Evolutionary conservation across 2,888 invertebrate species (phyloP).

Genomic region (Eupithecia insigniata): DNA sequence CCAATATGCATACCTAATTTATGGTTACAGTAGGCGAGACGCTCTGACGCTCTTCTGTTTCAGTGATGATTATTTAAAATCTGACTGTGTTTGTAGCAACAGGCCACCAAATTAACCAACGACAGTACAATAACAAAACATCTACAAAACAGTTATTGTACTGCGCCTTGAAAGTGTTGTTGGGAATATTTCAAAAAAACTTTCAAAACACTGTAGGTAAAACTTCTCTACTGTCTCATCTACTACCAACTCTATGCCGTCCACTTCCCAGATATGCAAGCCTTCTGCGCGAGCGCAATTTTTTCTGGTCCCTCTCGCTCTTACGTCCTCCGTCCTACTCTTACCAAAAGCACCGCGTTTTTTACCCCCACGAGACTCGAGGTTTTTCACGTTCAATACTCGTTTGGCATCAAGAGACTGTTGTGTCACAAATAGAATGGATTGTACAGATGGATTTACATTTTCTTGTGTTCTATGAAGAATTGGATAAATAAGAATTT

Average conservation of each 20-base stretch:
- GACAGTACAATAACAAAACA: too few relatives aligned
- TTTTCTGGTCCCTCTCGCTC: slow-evolving; percentile 60
- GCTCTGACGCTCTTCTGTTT: too few relatives aligned
- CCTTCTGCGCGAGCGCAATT: slow-evolving; percentile 67
- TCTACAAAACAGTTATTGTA: too few relatives aligned
- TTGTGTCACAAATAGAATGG: slow-evolving; percentile 6
- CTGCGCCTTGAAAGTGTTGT: too few relatives aligned
- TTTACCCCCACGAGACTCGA: slow-evolving; percentile 52
- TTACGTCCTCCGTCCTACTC: slow-evolving; percentile 55
- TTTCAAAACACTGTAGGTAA: not conserved
- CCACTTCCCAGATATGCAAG: slow-evolving; percentile 70
- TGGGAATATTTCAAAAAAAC: too few relatives aligned
- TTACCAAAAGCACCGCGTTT: slow-evolving; percentile 73
- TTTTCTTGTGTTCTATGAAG: not conserved
- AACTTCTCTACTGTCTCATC: slow-evolving; percentile 28
- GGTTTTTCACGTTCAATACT: slow-evolving; percentile 56
- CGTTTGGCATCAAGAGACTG: slow-evolving; percentile 29
- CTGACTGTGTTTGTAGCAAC: too few relatives aligned
- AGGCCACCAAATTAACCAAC: too few relatives aligned
- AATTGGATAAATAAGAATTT: too few relatives aligned
- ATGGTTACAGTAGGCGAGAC: too few relatives aligned
- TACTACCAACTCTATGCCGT: slow-evolving; percentile 54
- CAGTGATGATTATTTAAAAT: too few relatives aligned
- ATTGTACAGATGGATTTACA: not conserved
- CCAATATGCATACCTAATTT: too few relatives aligned